Evolutionary conservation across 2,797 vertebrate species (phyloP).

Genomic region (Gephyroberyx darwinii): DNA sequence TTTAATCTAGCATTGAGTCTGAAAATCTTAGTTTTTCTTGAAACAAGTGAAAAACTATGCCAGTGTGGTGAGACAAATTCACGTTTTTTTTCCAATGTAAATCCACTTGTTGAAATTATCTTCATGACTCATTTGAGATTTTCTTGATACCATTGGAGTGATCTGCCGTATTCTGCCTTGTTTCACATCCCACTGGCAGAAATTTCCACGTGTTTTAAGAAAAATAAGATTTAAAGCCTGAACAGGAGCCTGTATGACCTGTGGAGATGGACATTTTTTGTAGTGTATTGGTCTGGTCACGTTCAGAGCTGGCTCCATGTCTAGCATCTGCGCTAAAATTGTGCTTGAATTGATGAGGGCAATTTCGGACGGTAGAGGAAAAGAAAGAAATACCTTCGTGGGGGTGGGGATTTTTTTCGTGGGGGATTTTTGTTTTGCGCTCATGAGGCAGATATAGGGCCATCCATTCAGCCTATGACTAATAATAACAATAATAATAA

Average conservation of each 20-base stretch:
- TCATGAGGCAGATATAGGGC: not conserved
- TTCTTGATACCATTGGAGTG: not conserved
- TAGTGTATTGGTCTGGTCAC: slow-evolving; percentile 74
- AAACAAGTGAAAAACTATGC: too few relatives aligned
- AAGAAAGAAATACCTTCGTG: slow-evolving; percentile 46
- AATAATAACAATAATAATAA: not conserved
- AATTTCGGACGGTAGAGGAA: slow-evolving; percentile 78
- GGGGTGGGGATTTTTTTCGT: slow-evolving; percentile 53
- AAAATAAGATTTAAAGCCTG: not conserved
- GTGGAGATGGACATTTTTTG: not conserved
- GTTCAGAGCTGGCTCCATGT: slow-evolving; percentile 77
- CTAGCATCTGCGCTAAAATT: slow-evolving; percentile 81
- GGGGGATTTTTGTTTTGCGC: slow-evolving; percentile 4
- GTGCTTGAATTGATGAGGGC: slow-evolving; percentile 88
- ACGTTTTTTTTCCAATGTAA: slow-evolving; percentile 1
- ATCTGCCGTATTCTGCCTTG: too few relatives aligned
- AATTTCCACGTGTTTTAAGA: not conserved
- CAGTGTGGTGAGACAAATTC: not conserved
- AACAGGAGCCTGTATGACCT: too few relatives aligned
- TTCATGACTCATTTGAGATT: not conserved
- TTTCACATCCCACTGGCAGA: too few relatives aligned
- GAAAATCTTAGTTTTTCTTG: too few relatives aligned
- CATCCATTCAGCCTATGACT: not conserved
- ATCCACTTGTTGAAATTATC: not conserved
- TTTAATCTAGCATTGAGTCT: not conserved